phyloP scores from a whole-genome alignment of 2,888 invertebrate species.

The Phengaris arion region DNA sequence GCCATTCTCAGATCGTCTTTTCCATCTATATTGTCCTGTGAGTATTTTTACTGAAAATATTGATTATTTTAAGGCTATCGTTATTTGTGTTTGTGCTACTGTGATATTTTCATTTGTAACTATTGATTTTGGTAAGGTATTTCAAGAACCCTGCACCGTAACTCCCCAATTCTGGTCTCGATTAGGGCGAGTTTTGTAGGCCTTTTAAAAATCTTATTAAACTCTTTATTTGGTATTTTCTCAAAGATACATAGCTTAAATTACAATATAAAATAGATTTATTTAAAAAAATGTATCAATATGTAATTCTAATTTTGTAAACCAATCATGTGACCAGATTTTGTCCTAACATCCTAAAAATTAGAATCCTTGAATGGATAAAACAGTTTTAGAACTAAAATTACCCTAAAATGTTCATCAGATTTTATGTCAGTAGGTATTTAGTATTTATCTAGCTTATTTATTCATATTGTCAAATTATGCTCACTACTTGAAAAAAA shows the following conservation, averaged over 20 bases:
- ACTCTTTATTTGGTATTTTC: neutral
- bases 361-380: neutral
- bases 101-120: conserved; percentile 47
- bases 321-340: conserved; percentile 15
- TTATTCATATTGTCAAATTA: no score
- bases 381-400: neutral
- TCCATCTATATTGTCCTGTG: conserved; percentile 74
- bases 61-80: conserved; percentile 43
- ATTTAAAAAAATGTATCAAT: no score
- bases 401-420: neutral
- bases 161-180: conserved; percentile 44
- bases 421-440: no score
- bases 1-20: conserved; percentile 77
- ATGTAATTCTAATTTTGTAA: neutral
- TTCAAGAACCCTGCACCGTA: conserved; percentile 34
- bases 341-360: neutral
- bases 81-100: conserved; percentile 55
- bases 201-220: neutral
- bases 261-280: neutral
- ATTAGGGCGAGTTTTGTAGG: neutral
- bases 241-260: neutral
- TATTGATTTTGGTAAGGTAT: conserved; percentile 52
- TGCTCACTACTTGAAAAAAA: no score
- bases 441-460: no score
- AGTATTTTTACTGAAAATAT: conserved; percentile 56